Percentiles rank a stretch among this genome's conserved stretches.
These are phyloP conservation scores for Papilio protenor DNA, from an alignment of 2,888 invertebrate species.

Conservation along the genomic window DNA sequence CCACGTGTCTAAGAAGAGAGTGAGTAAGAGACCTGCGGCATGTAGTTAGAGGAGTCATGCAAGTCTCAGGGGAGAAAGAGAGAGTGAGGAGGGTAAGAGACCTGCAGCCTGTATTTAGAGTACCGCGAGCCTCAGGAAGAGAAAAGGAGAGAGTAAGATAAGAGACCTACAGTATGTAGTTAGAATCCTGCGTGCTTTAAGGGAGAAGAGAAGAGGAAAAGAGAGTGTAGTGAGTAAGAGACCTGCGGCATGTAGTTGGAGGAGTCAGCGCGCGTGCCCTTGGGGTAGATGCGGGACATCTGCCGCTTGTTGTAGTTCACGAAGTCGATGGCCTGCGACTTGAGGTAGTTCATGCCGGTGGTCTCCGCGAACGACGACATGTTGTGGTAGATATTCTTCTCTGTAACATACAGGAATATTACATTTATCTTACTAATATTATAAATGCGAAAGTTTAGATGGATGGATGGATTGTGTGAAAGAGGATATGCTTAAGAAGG, in stretches of 20 bases:
- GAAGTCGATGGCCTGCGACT: conserved; percentile 98
- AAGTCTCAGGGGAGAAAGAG: too few species aligned
- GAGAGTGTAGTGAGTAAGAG: conserved; percentile 37
- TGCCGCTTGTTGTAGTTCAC: conserved; percentile 99
- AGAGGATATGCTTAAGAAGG: too few species aligned
- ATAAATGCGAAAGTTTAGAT: neutral
- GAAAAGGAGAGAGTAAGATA: too few species aligned
- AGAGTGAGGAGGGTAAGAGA: conserved; percentile 36
- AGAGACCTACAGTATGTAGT: too few species aligned
- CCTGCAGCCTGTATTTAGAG: too few species aligned
- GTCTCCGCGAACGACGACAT: conserved; percentile 99
- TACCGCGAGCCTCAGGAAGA: too few species aligned
- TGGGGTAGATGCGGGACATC: conserved; percentile 99
- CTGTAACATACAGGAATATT: conserved; percentile 80
- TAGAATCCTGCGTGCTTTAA: too few species aligned
- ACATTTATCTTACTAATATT: too few species aligned
- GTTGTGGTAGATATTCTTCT: conserved; percentile 97
- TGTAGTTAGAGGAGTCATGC: too few species aligned
- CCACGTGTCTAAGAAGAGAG: too few species aligned
- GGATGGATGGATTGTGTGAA: too few species aligned
- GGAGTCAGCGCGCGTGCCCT: conserved; percentile 99
- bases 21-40: too few species aligned
- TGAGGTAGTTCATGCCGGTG: conserved; percentile 97
- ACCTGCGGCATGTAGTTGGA: conserved; percentile 99
- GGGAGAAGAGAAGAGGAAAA: neutral